Conservation (phyloP, 2,113 vertebrate genomes). For the Ictalurus punctatus region DNA sequence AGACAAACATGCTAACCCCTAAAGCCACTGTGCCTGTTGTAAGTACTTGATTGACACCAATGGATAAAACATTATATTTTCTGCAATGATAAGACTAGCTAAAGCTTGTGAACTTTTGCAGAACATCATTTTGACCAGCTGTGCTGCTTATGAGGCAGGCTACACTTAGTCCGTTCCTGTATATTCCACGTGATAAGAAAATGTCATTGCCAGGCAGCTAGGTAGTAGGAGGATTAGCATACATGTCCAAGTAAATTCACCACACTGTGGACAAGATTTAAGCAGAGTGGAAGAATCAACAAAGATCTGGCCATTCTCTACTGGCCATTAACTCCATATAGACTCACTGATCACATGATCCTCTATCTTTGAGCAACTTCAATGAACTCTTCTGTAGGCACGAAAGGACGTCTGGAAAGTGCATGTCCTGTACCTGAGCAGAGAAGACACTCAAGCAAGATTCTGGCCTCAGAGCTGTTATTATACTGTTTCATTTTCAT, state of each 20-base stretch:
- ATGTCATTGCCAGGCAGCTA: not conserved
- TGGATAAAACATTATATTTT: not conserved
- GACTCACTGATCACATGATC: not conserved
- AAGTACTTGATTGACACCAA: too few relatives aligned
- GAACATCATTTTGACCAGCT: not conserved
- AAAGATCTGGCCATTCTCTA: not conserved
- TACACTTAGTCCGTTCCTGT: not conserved
- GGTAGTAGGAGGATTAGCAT: not conserved
- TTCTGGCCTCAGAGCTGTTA: not conserved
- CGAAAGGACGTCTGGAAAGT: not conserved
- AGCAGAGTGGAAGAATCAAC: not conserved
- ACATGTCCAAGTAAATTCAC: not conserved
- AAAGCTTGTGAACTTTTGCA: not conserved
- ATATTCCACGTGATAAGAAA: not conserved
- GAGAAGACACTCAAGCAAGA: not conserved
- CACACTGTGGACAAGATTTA: not conserved
- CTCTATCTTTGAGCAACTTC: not conserved
- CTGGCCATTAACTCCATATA: not conserved
- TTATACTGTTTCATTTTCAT: constrained; percentile 17
- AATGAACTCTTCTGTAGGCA: not conserved
- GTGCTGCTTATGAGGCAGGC: not conserved
- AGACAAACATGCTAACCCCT: too few relatives aligned
- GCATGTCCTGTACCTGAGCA: not conserved
- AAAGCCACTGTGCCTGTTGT: too few relatives aligned
- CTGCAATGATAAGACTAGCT: not conserved